Base-by-base conservation (phyloP, 2,797 vertebrate genomes). In the Sebastes diploproa region DNA sequence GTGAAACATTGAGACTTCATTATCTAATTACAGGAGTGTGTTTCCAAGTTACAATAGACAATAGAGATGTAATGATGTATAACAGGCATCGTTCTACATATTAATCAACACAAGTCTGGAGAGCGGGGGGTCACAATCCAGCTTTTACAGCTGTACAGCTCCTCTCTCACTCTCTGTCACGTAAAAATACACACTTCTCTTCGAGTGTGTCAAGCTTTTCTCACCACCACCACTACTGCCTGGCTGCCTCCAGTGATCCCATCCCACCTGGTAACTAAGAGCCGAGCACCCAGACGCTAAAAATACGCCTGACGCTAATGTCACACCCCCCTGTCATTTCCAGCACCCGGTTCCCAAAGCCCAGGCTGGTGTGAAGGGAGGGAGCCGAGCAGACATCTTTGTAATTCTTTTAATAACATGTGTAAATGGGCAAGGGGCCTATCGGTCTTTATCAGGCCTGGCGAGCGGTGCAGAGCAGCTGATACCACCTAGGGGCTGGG, bases 351-450 rank as follows among this genome's bases (percentile, higher is more conserved):
- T 62, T 94, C 87, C 88, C 87, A 89, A 92, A 92, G 80, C 89
- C 87, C 86, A 72, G 86, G 63, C 77, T 78, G 79, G 90, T 93
- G 93, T 86, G 83, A 93, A 84, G 72, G 86, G 80, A 86, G 84
- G 87, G 86, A 88, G 88, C 65, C 7, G 54, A 77, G 91, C 87
- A 90, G 88, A 92, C 91, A 80, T 95, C 91, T 94, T 92, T 94
- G 93, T 93, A 92, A 94, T 94, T 94, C 92, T 94, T 95, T 95
- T 94, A 94, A 95, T 95, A 95, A 95, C 90, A 91, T 88, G 91
- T 93, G 90, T 94, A 93, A 94, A 95, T 93, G 93, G 92, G 90
- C 89, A 84, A 89, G 90, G 89, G 94, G 88, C 91, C 94, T 92
- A 92, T 95, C 90, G 81, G 88, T 93, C 93, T 95, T 93, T 94